phyloP scores from a whole-genome alignment of 2,113 vertebrate genomes.

The Phocoena phocoena region DNA sequence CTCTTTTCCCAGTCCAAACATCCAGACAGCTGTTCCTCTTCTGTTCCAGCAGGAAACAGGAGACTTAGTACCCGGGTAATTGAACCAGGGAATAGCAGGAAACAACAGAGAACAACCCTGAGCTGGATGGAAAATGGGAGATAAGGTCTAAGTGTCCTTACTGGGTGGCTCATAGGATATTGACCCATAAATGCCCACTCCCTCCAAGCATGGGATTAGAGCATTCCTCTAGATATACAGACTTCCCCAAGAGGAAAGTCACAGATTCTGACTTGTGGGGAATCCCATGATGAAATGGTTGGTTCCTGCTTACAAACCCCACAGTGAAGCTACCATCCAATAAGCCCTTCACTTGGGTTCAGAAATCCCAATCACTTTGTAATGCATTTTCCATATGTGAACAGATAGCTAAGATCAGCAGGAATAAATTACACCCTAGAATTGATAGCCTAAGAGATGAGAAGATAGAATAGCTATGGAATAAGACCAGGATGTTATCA shows the following conservation, averaged over 20 bases:
- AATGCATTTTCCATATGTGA: background rate
- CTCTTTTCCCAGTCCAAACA: background rate
- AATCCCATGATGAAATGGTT: background rate
- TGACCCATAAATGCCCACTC: background rate
- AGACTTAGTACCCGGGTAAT: background rate
- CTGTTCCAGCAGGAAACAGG: background rate
- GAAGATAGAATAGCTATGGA: background rate
- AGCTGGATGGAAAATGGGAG: background rate
- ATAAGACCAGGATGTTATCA: background rate
- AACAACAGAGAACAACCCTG: background rate
- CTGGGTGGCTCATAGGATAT: background rate
- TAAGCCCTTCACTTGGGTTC: background rate
- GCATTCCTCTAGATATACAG: background rate
- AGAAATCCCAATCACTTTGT: background rate
- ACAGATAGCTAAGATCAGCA: background rate
- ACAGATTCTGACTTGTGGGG: background rate
- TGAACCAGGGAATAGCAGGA: background rate
- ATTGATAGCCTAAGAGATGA: background rate
- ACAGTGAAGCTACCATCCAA: background rate
- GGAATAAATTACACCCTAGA: background rate
- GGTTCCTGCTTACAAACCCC: background rate
- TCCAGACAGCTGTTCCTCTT: background rate
- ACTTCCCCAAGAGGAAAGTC: background rate
- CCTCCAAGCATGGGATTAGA: background rate
- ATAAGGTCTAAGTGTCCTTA: background rate